Percentiles rank a stretch among this genome's conserved stretches.
Conservation (phyloP, 2,113 vertebrate genomes). For the Toxotes jaculatrix region DNA sequence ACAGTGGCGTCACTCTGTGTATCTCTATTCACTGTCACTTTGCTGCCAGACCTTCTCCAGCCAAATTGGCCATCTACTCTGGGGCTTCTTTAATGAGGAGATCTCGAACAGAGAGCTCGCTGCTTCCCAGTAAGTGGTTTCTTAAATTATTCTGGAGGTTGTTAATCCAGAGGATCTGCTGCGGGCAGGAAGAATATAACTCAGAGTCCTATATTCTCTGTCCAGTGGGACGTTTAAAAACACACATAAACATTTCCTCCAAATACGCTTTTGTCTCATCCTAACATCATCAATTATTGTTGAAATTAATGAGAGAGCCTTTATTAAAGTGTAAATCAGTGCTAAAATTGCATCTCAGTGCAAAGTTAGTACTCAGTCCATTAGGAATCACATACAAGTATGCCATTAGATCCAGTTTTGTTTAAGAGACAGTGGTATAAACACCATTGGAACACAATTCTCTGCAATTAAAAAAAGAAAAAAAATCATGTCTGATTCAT, state of each 20-base stretch:
- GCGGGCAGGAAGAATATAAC: slow-evolving; percentile 1
- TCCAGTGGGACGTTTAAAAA: not conserved
- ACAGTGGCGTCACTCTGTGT: slow-evolving; percentile 5
- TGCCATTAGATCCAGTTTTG: no score
- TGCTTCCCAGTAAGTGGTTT: slow-evolving; percentile 40
- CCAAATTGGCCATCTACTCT: slow-evolving; percentile 48
- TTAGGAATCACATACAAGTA: no score
- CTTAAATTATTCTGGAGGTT: slow-evolving; percentile 48
- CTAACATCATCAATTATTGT: not conserved
- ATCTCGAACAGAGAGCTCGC: slow-evolving; percentile 30
- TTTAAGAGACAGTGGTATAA: no score
- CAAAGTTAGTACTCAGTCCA: no score
- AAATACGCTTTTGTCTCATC: not conserved
- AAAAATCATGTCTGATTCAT: no score
- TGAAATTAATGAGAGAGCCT: not conserved
- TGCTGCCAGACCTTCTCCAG: slow-evolving; percentile 49
- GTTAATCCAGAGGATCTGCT: slow-evolving; percentile 44
- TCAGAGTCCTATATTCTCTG: not conserved
- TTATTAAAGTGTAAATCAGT: not conserved
- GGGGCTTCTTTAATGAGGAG: slow-evolving; percentile 49
- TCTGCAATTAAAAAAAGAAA: no score
- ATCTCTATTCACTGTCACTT: slow-evolving; percentile 39
- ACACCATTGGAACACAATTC: no score
- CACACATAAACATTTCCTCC: not conserved
- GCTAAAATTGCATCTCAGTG: no score